Evolutionary conservation across 2,113 vertebrate species (phyloP).

Genomic region (Lutjanus erythropterus): DNA sequence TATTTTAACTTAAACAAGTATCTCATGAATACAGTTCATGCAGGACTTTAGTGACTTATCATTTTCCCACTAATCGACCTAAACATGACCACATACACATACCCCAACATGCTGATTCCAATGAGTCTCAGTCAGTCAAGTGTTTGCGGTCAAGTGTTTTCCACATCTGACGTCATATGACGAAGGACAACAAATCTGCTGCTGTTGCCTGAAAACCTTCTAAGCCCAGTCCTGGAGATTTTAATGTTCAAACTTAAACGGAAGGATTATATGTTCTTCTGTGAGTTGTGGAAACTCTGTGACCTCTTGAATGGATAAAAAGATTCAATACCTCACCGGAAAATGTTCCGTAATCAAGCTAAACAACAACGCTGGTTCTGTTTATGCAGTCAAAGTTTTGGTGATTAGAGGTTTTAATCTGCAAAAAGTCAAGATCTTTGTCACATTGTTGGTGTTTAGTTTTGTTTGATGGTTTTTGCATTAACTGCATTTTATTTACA

Average conservation of each 20-base stretch:
- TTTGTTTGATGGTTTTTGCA: neutral
- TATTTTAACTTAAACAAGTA: too few species aligned
- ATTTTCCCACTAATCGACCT: neutral
- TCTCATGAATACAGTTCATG: neutral
- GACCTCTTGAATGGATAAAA: constrained; percentile 37
- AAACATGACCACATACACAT: neutral
- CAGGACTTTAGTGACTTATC: neutral
- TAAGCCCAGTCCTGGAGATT: neutral
- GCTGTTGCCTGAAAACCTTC: neutral
- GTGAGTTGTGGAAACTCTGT: constrained; percentile 36
- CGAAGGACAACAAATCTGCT: neutral
- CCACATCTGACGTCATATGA: constrained; percentile 10
- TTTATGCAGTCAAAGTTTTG: neutral
- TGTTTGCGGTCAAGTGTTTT: constrained; percentile 23
- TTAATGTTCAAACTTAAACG: constrained; percentile 13
- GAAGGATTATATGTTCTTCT: constrained; percentile 42
- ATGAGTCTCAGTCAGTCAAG: neutral
- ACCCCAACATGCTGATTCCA: neutral
- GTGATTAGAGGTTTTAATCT: too few species aligned
- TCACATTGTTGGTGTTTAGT: neutral
- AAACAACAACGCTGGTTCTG: too few species aligned
- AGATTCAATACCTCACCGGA: constrained; percentile 1
- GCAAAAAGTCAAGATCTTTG: neutral
- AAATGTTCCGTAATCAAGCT: neutral
- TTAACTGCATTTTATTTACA: neutral